phyloP scores from a whole-genome alignment of 2,113 vertebrate species.

The Boleophthalmus pectinirostris region DNA sequence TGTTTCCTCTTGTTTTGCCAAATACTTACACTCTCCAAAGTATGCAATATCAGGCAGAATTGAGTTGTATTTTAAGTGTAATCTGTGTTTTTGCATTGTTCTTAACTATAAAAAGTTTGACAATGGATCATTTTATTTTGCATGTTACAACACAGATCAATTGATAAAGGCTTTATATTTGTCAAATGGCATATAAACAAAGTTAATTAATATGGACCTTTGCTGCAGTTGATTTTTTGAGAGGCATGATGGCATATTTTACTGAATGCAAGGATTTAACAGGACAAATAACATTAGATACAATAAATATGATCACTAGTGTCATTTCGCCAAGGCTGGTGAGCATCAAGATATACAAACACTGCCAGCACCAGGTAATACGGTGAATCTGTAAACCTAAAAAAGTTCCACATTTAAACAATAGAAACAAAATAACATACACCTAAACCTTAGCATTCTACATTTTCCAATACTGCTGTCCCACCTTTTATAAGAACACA shows the following conservation, averaged over 20 bases:
- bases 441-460: conserved; percentile 38
- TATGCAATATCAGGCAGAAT: conserved; percentile 23
- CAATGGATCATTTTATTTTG: conserved; percentile 66
- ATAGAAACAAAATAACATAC: conserved; percentile 52
- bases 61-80: not conserved
- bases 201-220: conserved; percentile 30
- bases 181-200: conserved; percentile 48
- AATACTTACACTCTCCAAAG: conserved; percentile 37
- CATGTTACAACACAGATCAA: conserved; percentile 53
- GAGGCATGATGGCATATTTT: conserved; percentile 43
- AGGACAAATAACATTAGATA: not conserved
- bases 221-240: conserved; percentile 29
- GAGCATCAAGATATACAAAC: conserved; percentile 56
- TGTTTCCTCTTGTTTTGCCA: conserved; percentile 57
- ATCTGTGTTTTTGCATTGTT: conserved; percentile 45
- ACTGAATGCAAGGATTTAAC: conserved; percentile 40
- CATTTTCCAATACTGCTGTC: conserved; percentile 35
- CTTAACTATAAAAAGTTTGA: conserved; percentile 27
- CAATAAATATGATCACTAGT: not conserved
- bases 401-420: conserved; percentile 25
- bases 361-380: conserved; percentile 44
- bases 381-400: conserved; percentile 38
- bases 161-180: conserved; percentile 72
- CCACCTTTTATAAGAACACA: conserved; percentile 19
- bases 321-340: conserved; percentile 27